Evolutionary conservation across 2,797 vertebrate species (phyloP).

Genomic region (Hafferia zeledoni): DNA sequence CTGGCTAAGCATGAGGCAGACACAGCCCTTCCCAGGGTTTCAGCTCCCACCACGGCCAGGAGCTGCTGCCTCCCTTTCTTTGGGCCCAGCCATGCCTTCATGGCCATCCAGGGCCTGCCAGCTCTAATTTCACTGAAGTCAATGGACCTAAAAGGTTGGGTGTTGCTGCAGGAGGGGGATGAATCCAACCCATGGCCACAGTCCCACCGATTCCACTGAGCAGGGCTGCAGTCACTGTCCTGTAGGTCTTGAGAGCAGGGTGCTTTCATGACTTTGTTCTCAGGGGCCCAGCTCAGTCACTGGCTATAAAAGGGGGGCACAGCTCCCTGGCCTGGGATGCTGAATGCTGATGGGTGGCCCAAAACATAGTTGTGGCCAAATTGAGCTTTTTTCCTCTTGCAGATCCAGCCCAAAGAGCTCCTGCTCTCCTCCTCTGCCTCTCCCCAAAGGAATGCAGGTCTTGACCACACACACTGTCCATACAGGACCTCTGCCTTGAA

Average conservation of each 20-base stretch:
- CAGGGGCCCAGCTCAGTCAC: not conserved
- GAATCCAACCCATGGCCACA: not conserved
- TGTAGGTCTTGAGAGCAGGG: not conserved
- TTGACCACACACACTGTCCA: not conserved
- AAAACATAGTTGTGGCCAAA: not conserved
- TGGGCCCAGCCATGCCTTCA: not conserved
- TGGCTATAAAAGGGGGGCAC: not conserved
- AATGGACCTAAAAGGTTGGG: not conserved
- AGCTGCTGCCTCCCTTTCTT: not conserved
- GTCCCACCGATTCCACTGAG: not conserved
- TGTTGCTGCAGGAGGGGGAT: not conserved
- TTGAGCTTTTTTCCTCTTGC: not conserved
- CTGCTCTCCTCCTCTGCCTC: not conserved
- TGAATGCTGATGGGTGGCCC: not conserved
- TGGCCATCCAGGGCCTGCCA: not conserved
- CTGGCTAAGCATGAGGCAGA: not conserved
- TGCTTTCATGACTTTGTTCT: not conserved
- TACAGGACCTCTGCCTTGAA: slow-evolving; percentile 7
- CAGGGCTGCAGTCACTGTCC: rapidly evolving
- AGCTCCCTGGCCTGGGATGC: not conserved
- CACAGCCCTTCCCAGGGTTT: not conserved
- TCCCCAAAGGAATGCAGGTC: not conserved
- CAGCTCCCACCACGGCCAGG: not conserved
- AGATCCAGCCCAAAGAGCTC: not conserved
- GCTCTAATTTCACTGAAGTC: not conserved